phyloP scores from a whole-genome alignment of 1,140 invertebrate genomes.

The Euwallacea similis region DNA sequence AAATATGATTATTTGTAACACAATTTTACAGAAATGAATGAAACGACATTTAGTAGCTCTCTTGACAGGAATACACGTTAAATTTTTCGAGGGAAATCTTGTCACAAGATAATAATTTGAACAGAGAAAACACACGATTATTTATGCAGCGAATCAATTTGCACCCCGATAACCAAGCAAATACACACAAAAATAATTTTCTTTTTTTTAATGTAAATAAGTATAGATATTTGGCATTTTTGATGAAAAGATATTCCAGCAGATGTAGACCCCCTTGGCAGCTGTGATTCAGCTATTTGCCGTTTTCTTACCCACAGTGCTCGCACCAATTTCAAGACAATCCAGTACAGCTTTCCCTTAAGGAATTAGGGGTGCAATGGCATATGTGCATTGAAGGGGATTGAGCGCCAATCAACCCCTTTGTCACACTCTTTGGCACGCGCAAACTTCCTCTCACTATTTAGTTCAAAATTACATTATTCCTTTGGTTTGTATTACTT shows the following conservation, averaged over 20 bases:
- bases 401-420: slow-evolving; percentile 26
- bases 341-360: slow-evolving; percentile 35
- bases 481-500: too few relatives aligned
- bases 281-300: slow-evolving; percentile 36
- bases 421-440: slow-evolving; percentile 28
- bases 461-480: too few relatives aligned
- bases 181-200: neutral
- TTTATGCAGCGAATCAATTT: too few relatives aligned
- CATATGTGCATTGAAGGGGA: slow-evolving; percentile 22
- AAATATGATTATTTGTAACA: too few relatives aligned
- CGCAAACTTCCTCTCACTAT: slow-evolving; percentile 9
- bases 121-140: too few relatives aligned
- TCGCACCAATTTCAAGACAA: slow-evolving; percentile 34
- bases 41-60: too few relatives aligned
- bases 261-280: slow-evolving; percentile 22
- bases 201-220: neutral
- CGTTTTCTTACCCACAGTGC: slow-evolving; percentile 36
- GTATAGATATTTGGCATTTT: neutral
- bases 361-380: slow-evolving; percentile 31
- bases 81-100: too few relatives aligned
- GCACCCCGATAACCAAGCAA: too few relatives aligned
- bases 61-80: too few relatives aligned
- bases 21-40: too few relatives aligned
- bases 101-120: too few relatives aligned
- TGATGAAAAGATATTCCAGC: slow-evolving; percentile 8